Conservation (phyloP, 2,888 invertebrate genomes). For the Ceriagrion tenellum region DNA sequence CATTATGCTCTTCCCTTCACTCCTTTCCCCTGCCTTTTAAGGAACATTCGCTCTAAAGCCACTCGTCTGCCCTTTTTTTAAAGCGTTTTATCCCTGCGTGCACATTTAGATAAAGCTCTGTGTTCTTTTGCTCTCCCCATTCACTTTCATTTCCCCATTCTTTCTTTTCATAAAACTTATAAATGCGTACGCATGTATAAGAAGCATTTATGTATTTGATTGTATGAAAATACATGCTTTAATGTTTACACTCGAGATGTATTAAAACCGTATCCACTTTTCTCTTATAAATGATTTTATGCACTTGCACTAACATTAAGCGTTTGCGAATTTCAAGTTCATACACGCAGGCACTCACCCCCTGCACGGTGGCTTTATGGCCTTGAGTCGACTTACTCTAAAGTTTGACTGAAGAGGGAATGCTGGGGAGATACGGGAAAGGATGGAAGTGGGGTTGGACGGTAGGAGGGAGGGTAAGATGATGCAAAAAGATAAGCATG, state of each 20-base stretch:
- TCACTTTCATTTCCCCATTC: background rate
- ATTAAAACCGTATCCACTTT: no score
- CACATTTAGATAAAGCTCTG: background rate
- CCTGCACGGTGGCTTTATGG: background rate
- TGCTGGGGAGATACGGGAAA: background rate
- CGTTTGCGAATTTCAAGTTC: no score
- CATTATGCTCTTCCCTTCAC: background rate
- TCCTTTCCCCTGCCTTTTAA: background rate
- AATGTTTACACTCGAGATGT: background rate
- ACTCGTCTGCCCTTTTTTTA: background rate
- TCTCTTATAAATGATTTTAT: no score
- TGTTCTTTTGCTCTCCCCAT: background rate
- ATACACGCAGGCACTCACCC: no score
- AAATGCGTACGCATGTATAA: background rate
- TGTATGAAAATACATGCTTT: background rate
- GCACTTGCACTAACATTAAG: no score
- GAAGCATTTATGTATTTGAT: background rate
- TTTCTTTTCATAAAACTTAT: background rate
- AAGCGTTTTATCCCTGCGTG: background rate
- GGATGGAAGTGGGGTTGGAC: background rate
- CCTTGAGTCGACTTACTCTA: background rate
- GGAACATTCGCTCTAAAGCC: background rate
- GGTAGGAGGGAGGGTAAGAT: background rate
- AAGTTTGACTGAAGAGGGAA: background rate
- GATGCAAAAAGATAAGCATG: background rate